Conservation (phyloP, 2,113 vertebrate species). For the Corythaixoides concolor region DNA sequence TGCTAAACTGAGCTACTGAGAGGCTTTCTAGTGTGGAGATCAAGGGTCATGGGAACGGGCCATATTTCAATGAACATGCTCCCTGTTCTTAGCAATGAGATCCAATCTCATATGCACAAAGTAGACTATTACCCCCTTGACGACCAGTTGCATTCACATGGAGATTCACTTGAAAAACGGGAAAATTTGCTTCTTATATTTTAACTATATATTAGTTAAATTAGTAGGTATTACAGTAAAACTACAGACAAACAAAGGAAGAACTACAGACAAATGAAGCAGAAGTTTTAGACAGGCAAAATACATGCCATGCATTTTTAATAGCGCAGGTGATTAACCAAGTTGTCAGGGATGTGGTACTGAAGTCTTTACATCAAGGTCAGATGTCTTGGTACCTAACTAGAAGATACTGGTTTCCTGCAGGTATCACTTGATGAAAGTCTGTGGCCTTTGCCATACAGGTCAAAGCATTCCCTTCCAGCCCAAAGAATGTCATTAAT, state of each 20-base stretch:
- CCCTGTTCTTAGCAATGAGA: neutral
- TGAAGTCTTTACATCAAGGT: neutral
- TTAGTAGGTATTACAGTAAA: neutral
- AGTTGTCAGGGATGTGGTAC: neutral
- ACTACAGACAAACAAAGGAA: neutral
- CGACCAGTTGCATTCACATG: neutral
- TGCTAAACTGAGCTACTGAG: neutral
- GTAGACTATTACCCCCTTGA: neutral
- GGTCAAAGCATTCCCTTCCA: conserved; percentile 7
- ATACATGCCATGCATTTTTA: neutral
- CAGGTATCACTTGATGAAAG: neutral
- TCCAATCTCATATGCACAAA: neutral
- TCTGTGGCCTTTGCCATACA: neutral
- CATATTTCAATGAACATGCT: neutral
- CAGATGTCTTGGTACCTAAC: neutral
- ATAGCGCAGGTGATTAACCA: neutral
- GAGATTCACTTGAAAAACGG: neutral
- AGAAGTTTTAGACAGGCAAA: neutral
- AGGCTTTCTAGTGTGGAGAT: neutral
- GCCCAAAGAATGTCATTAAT: neutral
- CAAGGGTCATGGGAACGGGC: neutral
- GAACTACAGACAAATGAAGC: neutral
- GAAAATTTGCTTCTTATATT: neutral
- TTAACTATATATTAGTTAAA: no score
- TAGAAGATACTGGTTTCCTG: neutral